phyloP scores from a whole-genome alignment of 2,113 vertebrate species.

The Prunella himalayana region DNA sequence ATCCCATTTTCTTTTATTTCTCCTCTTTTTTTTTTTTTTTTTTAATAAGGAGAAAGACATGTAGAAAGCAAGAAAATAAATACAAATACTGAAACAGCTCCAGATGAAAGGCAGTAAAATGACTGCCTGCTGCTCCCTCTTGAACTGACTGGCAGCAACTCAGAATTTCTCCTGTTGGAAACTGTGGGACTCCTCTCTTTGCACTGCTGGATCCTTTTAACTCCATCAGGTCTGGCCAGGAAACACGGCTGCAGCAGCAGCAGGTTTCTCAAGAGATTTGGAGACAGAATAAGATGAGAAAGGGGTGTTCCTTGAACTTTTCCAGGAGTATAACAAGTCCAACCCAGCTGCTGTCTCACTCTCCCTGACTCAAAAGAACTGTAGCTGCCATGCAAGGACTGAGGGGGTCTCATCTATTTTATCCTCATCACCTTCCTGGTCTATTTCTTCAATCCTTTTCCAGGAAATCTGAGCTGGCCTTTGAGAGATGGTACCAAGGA shows the following conservation, averaged over 20 bases:
- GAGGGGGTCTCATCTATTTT: background rate
- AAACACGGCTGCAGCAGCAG: background rate
- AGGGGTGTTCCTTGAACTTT: background rate
- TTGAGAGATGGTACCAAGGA: background rate
- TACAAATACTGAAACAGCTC: background rate
- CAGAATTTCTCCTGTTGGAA: background rate
- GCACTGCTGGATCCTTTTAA: background rate
- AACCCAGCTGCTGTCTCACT: background rate
- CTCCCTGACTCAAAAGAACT: background rate
- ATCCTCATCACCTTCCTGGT: background rate
- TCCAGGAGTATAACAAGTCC: accelerated
- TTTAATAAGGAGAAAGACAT: slow-evolving; percentile 29
- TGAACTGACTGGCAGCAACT: background rate
- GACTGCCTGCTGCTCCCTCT: slow-evolving; percentile 8
- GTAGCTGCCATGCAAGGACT: background rate
- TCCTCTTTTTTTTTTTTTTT: background rate
- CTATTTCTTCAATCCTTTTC: background rate
- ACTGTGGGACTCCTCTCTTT: background rate
- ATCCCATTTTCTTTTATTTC: background rate
- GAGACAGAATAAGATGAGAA: background rate
- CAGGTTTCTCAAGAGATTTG: background rate
- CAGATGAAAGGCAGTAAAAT: slow-evolving; percentile 22
- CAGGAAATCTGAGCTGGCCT: background rate
- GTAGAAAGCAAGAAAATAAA: slow-evolving; percentile 37
- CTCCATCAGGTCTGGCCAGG: background rate